These are phyloP conservation scores for Pyrocoelia pectoralis DNA, from an alignment of 2,888 invertebrate genomes.

Conservation along the genomic window DNA sequence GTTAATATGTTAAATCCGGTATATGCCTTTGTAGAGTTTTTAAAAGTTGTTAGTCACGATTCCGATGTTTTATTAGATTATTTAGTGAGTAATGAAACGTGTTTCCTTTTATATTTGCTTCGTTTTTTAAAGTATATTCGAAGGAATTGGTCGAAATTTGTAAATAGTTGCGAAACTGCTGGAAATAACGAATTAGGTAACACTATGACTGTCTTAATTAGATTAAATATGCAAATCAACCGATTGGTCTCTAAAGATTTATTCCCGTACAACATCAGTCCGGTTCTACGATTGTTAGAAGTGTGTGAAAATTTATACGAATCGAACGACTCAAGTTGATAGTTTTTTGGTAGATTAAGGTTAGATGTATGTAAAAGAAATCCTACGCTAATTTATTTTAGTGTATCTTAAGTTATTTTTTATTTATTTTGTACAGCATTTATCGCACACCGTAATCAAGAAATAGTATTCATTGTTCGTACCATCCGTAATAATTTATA, in stretches of 20 bases:
- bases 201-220: slow-evolving; percentile 84
- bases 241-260: slow-evolving; percentile 82
- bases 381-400: neutral
- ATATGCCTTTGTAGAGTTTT: slow-evolving; percentile 86
- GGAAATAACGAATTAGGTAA: slow-evolving; percentile 72
- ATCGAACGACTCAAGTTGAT: slow-evolving; percentile 81
- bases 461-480: slow-evolving; percentile 12
- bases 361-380: neutral
- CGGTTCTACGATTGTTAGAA: slow-evolving; percentile 82
- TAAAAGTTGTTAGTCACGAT: slow-evolving; percentile 83
- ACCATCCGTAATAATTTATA: slow-evolving; percentile 16
- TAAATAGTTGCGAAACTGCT: slow-evolving; percentile 71
- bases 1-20: slow-evolving; percentile 86
- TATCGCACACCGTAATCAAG: neutral
- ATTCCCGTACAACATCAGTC: slow-evolving; percentile 91
- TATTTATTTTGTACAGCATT: slow-evolving; percentile 30
- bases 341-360: slow-evolving; percentile 9
- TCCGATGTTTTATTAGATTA: slow-evolving; percentile 83
- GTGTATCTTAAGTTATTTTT: slow-evolving; percentile 25
- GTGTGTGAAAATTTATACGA: slow-evolving; percentile 87
- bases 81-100: slow-evolving; percentile 89
- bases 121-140: slow-evolving; percentile 85
- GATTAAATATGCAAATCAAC: slow-evolving; percentile 81
- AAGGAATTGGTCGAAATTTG: slow-evolving; percentile 84
- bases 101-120: slow-evolving; percentile 84